Percentiles rank a stretch among this genome's conserved stretches.
These are phyloP conservation scores for Anarrhichthys ocellatus DNA, from an alignment of 2,113 vertebrate genomes.

Conservation along the genomic window DNA sequence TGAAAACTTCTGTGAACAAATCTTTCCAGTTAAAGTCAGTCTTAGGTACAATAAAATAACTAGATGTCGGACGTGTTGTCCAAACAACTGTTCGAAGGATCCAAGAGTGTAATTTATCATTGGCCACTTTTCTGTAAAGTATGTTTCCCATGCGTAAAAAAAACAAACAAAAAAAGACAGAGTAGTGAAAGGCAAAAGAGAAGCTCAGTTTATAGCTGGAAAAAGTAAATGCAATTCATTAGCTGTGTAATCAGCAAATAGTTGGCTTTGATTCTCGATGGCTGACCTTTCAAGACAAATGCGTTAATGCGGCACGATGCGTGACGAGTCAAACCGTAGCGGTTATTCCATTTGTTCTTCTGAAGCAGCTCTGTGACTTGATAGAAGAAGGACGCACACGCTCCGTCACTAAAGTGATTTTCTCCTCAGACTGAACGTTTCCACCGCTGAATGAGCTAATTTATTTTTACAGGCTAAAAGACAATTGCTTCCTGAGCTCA, in stretches of 20 bases:
- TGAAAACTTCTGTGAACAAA: neutral
- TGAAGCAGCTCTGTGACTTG: constrained; percentile 17
- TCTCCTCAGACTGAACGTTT: constrained; percentile 54
- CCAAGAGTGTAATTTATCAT: constrained; percentile 11
- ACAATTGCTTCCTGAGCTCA: constrained; percentile 61
- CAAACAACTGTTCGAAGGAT: neutral
- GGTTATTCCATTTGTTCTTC: constrained; percentile 16
- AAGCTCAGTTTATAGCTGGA: neutral
- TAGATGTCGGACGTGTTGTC: neutral
- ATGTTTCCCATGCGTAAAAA: neutral
- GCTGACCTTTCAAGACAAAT: constrained; percentile 43
- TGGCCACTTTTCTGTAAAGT: neutral
- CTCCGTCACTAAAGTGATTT: constrained; percentile 43
- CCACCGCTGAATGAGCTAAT: constrained; percentile 60
- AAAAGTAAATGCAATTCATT: constrained; percentile 37
- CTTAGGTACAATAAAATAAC: neutral
- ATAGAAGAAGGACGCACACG: constrained; percentile 33
- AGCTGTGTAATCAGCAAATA: constrained; percentile 39
- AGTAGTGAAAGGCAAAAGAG: neutral
- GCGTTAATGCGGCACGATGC: constrained; percentile 39
- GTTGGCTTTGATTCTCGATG: constrained; percentile 4
- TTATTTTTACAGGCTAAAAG: constrained; percentile 67
- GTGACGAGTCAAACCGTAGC: constrained; percentile 29
- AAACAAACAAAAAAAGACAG: neutral
- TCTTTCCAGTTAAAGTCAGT: neutral